phyloP scores from a whole-genome alignment of 2,797 vertebrate species.

The Epinephelus malabaricus region DNA sequence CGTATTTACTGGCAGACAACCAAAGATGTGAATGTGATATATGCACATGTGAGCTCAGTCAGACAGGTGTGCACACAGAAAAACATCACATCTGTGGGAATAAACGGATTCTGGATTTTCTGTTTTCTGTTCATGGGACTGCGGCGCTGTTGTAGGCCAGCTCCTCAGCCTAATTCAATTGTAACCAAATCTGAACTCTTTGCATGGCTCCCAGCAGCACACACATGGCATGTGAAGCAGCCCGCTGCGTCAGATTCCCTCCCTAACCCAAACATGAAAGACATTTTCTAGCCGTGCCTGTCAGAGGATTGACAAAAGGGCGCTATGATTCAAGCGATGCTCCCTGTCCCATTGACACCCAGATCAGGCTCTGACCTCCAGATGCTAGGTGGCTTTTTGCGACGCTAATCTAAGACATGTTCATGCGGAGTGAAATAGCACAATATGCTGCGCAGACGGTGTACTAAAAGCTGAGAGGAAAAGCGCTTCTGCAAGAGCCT shows the following conservation, averaged over 20 bases:
- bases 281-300: conserved; percentile 74
- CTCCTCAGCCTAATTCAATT: conserved; percentile 65
- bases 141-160: conserved; percentile 30
- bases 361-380: conserved; percentile 75
- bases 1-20: conserved; percentile 41
- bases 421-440: conserved; percentile 43
- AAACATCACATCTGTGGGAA: conserved; percentile 10
- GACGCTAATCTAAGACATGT: conserved; percentile 80
- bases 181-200: conserved; percentile 76
- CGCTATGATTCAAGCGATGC: conserved; percentile 76
- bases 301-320: conserved; percentile 77
- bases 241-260: conserved; percentile 72
- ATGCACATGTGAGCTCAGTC: neutral
- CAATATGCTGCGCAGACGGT: conserved; percentile 78
- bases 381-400: conserved; percentile 79
- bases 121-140: conserved; percentile 7
- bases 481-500: conserved; percentile 37
- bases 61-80: neutral
- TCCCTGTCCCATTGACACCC: conserved; percentile 70
- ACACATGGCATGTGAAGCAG: conserved; percentile 59
- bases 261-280: conserved; percentile 81
- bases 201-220: conserved; percentile 60
- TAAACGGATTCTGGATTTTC: neutral
- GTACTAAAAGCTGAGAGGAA: conserved; percentile 26
- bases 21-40: conserved; percentile 27